Conservation (phyloP, 1,140 invertebrate genomes). For the Formica exsecta region DNA sequence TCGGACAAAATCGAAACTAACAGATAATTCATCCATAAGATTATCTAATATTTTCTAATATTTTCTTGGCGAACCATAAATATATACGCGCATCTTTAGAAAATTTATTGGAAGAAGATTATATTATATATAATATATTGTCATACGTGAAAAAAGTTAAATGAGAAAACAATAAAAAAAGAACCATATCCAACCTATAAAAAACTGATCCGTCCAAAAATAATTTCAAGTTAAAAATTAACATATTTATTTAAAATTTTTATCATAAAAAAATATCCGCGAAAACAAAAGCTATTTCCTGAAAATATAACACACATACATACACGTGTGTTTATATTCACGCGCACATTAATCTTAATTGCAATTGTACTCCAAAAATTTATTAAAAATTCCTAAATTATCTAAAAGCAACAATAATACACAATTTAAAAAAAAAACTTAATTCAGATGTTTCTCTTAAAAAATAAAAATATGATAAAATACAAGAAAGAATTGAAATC, state of each 20-base stretch:
- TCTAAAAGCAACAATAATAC: too few relatives aligned
- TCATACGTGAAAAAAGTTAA: background rate
- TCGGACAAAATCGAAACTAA: conserved; percentile 36
- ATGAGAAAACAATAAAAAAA: background rate
- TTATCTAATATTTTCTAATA: background rate
- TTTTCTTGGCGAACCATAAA: background rate
- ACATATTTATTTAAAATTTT: background rate
- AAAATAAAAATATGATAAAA: background rate
- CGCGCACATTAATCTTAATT: background rate
- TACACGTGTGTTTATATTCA: background rate
- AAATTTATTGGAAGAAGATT: background rate
- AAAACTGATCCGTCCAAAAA: background rate
- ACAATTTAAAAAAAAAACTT: background rate
- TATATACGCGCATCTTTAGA: too few relatives aligned
- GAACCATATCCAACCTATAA: background rate
- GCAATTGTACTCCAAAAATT: background rate
- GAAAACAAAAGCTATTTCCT: background rate
- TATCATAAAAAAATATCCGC: background rate
- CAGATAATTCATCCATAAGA: background rate
- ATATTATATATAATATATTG: background rate
- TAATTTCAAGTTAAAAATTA: background rate
- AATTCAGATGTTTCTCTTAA: background rate
- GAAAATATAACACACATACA: background rate
- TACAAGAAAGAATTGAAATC: background rate
- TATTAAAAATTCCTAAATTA: background rate